A percentile compares a stretch with the other conserved stretches of the same genome.
Conservation (phyloP, 2,888 invertebrate species). For the Notodonta ziczac region DNA sequence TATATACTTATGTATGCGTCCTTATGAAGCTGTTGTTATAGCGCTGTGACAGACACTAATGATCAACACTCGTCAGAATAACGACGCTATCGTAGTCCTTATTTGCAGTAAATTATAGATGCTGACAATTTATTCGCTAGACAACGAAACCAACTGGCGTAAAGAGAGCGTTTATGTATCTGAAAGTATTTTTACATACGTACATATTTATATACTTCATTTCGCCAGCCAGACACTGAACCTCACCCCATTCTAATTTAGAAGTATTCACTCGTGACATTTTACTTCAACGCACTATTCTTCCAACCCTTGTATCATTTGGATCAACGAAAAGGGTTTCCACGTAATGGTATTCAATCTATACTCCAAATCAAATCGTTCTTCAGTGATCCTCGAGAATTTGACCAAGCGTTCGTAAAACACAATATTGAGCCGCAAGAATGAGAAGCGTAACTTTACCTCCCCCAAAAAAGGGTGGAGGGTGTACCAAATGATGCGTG, state of each 20-base stretch:
- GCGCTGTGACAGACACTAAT: neutral
- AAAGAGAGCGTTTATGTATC: no score
- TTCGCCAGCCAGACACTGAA: no score
- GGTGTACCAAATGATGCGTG: constrained; percentile 48
- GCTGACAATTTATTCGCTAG: no score
- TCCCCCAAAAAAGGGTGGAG: constrained; percentile 14
- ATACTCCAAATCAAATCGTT: constrained; percentile 37
- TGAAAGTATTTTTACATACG: no score
- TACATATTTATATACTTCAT: no score
- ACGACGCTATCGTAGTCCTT: neutral
- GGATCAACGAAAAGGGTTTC: constrained; percentile 1
- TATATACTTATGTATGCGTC: no score
- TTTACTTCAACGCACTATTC: neutral
- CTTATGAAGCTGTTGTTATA: neutral
- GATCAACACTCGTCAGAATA: neutral
- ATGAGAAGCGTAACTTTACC: constrained; percentile 39
- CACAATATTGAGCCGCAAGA: constrained; percentile 44
- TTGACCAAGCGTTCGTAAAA: constrained; percentile 39
- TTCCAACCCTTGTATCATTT: neutral
- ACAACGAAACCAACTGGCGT: no score
- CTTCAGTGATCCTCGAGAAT: constrained; percentile 33
- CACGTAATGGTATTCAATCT: constrained; percentile 31
- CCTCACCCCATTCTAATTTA: neutral
- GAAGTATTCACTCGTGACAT: neutral
- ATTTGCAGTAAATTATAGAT: constrained; percentile 1